A percentile compares a stretch with the other conserved stretches of the same genome.
Conservation (phyloP, 2,113 vertebrate species). For the Cisticola juncidis region DNA sequence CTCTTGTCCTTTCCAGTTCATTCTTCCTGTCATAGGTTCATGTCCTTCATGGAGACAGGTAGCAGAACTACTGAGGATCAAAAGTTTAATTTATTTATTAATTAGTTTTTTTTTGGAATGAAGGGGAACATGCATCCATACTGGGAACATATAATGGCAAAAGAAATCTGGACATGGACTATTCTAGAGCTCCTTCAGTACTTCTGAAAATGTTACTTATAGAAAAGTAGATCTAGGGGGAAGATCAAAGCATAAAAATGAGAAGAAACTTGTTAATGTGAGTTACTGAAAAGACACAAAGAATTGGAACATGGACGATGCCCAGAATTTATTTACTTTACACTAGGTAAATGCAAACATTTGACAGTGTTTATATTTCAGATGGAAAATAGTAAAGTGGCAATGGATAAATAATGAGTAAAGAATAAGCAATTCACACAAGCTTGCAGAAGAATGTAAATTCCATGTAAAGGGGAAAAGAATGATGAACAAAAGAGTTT, state of each 20-base stretch:
- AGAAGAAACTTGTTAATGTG: neutral
- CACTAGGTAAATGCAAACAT: neutral
- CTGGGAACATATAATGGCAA: neutral
- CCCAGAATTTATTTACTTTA: neutral
- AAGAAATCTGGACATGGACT: neutral
- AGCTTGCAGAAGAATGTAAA: neutral
- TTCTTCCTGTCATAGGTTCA: neutral
- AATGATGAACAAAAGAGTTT: neutral
- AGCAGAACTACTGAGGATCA: neutral
- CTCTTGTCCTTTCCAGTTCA: neutral
- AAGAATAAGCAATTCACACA: accelerated
- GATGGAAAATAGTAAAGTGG: neutral
- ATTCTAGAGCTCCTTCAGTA: neutral
- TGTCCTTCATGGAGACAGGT: neutral
- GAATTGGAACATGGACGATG: neutral
- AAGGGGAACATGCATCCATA: neutral
- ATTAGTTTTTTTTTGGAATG: neutral
- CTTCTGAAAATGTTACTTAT: neutral
- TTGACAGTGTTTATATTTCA: neutral
- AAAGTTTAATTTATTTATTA: neutral
- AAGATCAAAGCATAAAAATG: neutral
- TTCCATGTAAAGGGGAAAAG: neutral
- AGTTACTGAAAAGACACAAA: neutral
- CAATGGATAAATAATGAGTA: neutral
- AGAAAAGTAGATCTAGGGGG: neutral